Evolutionary conservation across 2,113 vertebrate species (phyloP), one percentile per base, ranked within the genome.

Genomic region (Cettia cetti): DNA sequence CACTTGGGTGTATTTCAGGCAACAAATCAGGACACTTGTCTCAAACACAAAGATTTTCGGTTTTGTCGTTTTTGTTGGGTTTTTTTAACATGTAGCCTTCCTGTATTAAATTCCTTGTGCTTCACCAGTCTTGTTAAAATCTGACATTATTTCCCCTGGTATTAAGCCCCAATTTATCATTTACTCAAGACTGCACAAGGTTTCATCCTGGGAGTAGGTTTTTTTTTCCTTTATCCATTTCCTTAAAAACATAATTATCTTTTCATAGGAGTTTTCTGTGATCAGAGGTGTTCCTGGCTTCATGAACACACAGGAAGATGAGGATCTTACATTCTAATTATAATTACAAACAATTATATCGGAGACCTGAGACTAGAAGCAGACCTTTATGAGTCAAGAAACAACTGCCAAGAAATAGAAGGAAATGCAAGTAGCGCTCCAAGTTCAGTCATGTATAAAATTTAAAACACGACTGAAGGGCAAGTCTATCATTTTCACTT

Each of bases 91-190:
- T 5, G 23, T 54, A 60, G 10, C 21, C 17, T 74, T 78, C 47
- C 54, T 59, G 30, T 22, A 87, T 82, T 87, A 84, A 92, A 79
- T 69, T 91, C 28, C 72, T 92, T 75, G 64, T 79, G 13, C 45
- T 90, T 78, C 57, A 82, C 20, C 47, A 65, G 54, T 61, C 77
- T 95, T 92, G 86, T 86, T 89, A 91, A 94, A 88, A 94, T 87
- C 65, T 92, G 86, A 59, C 81, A 47, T 53, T 89, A 74, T 71
- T 92, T 93, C 83, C 69, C 85, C 17, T 89, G 84, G 70, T 82
- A 91, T 90, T 95, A 94, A 85, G 27, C 44, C 56, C 59, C n/a
- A 90, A 47, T 94, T 93, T 87, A 89, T 94, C 59, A 76, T 93
- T 93, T 93, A 82, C 69, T 86, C 56, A 78, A 91, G 86, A 94